Conservation (phyloP, 2,113 vertebrate species). For the Podilymbus podiceps region DNA sequence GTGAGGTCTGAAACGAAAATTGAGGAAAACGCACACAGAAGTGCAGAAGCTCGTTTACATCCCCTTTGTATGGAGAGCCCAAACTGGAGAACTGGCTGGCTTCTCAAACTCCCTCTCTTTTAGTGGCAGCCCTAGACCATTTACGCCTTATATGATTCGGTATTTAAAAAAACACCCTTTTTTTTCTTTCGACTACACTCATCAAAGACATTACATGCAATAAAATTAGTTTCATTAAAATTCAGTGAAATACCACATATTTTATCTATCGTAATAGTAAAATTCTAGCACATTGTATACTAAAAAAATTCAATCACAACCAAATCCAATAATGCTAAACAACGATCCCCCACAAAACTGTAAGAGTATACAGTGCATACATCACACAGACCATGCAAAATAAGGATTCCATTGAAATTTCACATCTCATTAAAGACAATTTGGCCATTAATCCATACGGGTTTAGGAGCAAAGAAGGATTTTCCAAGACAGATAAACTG, state of each 20-base stretch:
- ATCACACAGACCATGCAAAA: conserved; percentile 6
- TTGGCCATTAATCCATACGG: conserved; percentile 69
- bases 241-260: not conserved
- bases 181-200: not conserved
- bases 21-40: not conserved
- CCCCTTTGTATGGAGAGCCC: not conserved
- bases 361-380: conserved; percentile 15
- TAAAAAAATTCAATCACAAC: not conserved
- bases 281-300: not conserved
- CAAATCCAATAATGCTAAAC: not conserved
- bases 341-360: not conserved
- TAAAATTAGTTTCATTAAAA: not conserved
- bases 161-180: not conserved
- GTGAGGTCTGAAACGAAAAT: not conserved
- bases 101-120: not conserved
- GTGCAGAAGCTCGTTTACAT: not conserved
- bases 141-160: not conserved
- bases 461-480: conserved; percentile 76
- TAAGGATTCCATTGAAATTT: conserved; percentile 64
- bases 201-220: not conserved
- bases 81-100: not conserved
- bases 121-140: not conserved
- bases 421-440: conserved; percentile 68
- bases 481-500: conserved; percentile 98
- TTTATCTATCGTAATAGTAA: not conserved